phyloP scores from a whole-genome alignment of 2,888 invertebrate genomes.

The Monochamus alternatus region DNA sequence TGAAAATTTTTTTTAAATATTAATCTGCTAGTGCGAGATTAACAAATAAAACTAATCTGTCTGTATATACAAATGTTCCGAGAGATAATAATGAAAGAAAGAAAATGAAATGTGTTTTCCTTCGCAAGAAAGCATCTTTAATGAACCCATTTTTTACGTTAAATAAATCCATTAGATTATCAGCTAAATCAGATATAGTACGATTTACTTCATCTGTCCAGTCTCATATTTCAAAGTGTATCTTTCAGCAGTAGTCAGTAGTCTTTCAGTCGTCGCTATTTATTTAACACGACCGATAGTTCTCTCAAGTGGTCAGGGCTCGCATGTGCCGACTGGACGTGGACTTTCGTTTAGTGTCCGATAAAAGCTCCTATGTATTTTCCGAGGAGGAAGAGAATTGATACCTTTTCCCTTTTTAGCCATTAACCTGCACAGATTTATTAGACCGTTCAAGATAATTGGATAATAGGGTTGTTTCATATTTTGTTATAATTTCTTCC shows the following conservation, averaged over 20 bases:
- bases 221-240: conserved; percentile 8
- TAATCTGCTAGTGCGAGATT: too few species aligned
- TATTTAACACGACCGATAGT: conserved; percentile 7
- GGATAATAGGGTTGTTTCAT: too few species aligned
- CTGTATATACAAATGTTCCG: too few species aligned
- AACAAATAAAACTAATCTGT: too few species aligned
- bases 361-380: conserved; percentile 3
- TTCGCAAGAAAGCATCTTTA: not conserved
- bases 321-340: not conserved
- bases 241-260: conserved; percentile 8
- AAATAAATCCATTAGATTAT: not conserved
- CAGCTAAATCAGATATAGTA: not conserved
- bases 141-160: not conserved
- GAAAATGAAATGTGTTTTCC: not conserved
- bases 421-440: not conserved
- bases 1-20: too few species aligned
- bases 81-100: too few species aligned
- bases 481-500: too few species aligned
- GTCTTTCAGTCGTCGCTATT: conserved; percentile 13
- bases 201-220: conserved; percentile 19
- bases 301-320: not conserved
- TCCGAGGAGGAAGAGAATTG: not conserved
- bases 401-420: not conserved
- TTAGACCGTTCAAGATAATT: too few species aligned
- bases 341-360: not conserved